These are phyloP conservation scores for Drosophila buzzatii DNA, from an alignment of 2,888 invertebrate species.

Conservation along the genomic window DNA sequence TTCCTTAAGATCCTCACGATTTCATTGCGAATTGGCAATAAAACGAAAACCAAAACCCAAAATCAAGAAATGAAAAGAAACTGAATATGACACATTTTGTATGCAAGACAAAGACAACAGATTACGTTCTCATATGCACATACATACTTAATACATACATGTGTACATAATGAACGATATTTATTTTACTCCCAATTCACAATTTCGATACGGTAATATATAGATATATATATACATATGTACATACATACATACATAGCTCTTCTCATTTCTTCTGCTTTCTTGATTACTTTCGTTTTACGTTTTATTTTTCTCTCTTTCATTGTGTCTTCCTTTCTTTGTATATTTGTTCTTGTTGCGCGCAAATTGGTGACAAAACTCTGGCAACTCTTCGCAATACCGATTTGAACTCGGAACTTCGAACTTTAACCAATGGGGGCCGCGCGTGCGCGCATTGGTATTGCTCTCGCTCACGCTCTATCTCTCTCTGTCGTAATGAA, in stretches of 20 bases:
- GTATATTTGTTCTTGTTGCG: constrained; percentile 56
- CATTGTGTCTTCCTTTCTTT: constrained; percentile 60
- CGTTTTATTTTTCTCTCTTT: constrained; percentile 60
- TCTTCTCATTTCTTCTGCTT: constrained; percentile 48
- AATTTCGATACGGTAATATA: constrained; percentile 8
- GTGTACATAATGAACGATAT: constrained; percentile 13
- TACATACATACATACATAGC: neutral
- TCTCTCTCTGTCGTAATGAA: neutral
- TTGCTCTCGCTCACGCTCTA: neutral
- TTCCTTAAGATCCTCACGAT: constrained; percentile 14
- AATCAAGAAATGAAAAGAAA: neutral
- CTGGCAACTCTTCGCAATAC: constrained; percentile 49
- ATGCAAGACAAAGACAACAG: constrained; percentile 34
- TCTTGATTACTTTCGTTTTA: constrained; percentile 62
- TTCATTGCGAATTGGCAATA: constrained; percentile 24
- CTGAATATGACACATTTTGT: constrained; percentile 15
- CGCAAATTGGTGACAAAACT: constrained; percentile 46
- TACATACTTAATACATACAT: constrained; percentile 31
- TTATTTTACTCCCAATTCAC: constrained; percentile 11
- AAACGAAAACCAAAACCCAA: constrained; percentile 16
- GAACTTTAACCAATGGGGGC: constrained; percentile 5
- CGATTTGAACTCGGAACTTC: constrained; percentile 7
- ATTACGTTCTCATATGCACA: constrained; percentile 29
- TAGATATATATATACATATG: constrained; percentile 6
- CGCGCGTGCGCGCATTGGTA: constrained; percentile 1